Evolutionary conservation across 1,140 invertebrate species (phyloP).

Genomic region (Geopemphigus sp.): DNA sequence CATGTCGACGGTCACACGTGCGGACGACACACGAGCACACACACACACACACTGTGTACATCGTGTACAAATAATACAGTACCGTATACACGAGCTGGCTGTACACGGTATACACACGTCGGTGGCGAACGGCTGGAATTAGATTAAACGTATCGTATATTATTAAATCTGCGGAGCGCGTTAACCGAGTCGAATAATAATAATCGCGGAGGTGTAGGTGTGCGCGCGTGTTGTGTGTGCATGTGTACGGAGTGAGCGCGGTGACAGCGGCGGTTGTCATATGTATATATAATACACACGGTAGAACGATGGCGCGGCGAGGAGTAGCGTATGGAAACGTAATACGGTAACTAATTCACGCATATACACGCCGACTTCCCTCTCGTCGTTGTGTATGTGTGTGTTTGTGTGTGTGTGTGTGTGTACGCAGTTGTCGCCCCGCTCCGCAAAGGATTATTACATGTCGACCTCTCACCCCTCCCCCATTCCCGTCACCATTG

Average conservation of each 20-base stretch:
- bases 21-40: not conserved
- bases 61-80: no score
- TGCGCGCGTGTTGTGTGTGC: not conserved
- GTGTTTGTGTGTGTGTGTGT: no score
- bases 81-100: not conserved
- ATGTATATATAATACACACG: no score
- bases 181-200: constrained; percentile 33
- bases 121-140: not conserved
- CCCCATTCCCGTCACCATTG: no score
- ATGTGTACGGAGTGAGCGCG: not conserved
- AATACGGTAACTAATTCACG: not conserved
- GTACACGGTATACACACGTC: not conserved
- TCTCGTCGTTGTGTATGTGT: not conserved
- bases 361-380: not conserved
- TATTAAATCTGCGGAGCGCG: constrained; percentile 18
- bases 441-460: not conserved
- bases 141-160: constrained; percentile 29
- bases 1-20: not conserved
- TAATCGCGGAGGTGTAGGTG: not conserved
- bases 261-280: not conserved
- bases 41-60: no score
- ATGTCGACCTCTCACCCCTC: not conserved
- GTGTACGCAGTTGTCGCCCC: constrained; percentile 6
- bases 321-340: not conserved
- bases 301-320: not conserved